Conservation (phyloP, 2,888 invertebrate species). For the Frankliniella intonsa region DNA sequence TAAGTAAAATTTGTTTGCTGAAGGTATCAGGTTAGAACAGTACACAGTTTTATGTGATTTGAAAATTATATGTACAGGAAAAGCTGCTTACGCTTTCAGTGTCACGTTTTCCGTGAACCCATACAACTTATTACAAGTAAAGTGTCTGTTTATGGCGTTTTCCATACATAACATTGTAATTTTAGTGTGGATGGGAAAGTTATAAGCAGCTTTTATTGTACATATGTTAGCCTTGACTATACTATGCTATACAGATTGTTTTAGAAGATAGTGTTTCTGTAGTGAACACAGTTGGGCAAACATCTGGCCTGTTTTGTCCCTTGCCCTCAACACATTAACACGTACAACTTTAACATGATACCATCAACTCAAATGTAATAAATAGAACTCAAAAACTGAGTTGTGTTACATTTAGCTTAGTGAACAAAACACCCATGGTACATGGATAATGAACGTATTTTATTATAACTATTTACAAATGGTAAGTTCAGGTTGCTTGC, state of each 20-base stretch:
- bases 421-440: no score
- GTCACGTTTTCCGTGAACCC: no score
- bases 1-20: conserved; percentile 7
- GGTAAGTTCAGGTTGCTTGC: not conserved
- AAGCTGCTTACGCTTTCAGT: no score
- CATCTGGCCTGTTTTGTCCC: no score
- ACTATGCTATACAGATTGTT: not conserved
- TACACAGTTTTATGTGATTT: not conserved
- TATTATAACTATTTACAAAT: not conserved
- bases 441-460: not conserved
- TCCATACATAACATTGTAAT: no score
- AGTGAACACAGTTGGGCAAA: no score
- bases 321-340: not conserved
- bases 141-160: no score
- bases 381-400: not conserved
- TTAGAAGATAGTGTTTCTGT: not conserved
- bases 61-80: not conserved
- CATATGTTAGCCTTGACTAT: no score
- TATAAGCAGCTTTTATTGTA: no score
- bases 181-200: no score
- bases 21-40: conserved; percentile 16
- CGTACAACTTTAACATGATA: not conserved
- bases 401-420: no score
- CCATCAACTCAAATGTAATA: not conserved
- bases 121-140: no score